Evolutionary conservation across 2,113 vertebrate species (phyloP).

Genomic region (Forbesichthys agassizii): DNA sequence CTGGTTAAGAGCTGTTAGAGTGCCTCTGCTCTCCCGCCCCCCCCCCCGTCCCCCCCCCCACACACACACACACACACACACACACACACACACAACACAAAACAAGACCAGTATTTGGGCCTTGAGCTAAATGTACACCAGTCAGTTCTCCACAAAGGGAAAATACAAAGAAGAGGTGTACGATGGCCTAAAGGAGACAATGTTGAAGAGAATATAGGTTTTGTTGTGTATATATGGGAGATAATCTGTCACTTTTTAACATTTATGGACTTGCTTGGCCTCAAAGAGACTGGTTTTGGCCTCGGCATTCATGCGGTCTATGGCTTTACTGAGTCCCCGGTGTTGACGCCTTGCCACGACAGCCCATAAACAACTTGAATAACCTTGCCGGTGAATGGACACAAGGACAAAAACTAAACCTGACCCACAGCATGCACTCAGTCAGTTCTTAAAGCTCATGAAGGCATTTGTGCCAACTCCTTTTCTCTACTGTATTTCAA

Average conservation of each 20-base stretch:
- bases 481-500: background rate
- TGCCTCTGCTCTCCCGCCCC: too few species aligned
- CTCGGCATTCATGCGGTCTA: constrained; percentile 5
- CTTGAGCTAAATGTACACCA: background rate
- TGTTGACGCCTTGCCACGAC: constrained; percentile 20
- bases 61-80: constrained; percentile 1
- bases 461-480: background rate
- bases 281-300: background rate
- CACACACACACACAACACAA: constrained; percentile 2
- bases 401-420: constrained; percentile 45
- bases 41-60: too few species aligned
- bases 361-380: constrained; percentile 50
- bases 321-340: constrained; percentile 14
- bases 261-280: background rate
- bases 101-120: background rate
- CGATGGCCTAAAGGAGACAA: background rate
- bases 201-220: background rate
- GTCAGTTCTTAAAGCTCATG: background rate
- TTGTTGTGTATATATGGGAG: background rate
- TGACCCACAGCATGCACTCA: background rate
- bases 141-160: background rate
- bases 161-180: background rate
- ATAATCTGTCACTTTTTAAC: constrained; percentile 5
- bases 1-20: too few species aligned
- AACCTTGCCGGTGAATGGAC: constrained; percentile 48